phyloP scores from a whole-genome alignment of 1,140 invertebrate genomes.

The Drosophila yakuba region DNA sequence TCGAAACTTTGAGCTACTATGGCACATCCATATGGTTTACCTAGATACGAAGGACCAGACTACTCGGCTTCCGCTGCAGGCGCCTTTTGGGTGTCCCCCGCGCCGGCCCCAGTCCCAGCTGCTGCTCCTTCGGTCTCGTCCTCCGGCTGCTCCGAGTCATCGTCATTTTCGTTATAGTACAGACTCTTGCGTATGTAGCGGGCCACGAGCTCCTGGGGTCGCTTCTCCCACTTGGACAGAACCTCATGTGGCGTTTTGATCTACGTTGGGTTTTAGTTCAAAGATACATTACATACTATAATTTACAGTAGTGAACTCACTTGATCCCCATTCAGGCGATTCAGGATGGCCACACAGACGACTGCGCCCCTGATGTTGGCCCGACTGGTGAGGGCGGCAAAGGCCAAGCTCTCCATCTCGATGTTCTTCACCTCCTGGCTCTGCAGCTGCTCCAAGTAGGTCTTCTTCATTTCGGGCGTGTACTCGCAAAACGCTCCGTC shows the following conservation, averaged over 20 bases:
- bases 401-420: slow-evolving; percentile 95
- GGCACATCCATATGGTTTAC: too few species aligned
- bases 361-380: slow-evolving; percentile 94
- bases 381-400: slow-evolving; percentile 95
- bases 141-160: background rate
- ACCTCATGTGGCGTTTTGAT: slow-evolving; percentile 5
- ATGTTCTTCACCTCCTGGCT: slow-evolving; percentile 95
- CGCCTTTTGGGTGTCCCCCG: slow-evolving; percentile 20
- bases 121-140: background rate
- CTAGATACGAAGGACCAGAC: too few species aligned
- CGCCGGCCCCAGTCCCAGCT: slow-evolving; percentile 7
- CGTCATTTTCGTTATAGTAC: slow-evolving; percentile 8
- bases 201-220: slow-evolving; percentile 37
- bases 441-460: slow-evolving; percentile 91
- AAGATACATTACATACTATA: too few species aligned
- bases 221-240: slow-evolving; percentile 30
- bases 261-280: slow-evolving; percentile 5
- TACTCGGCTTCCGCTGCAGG: background rate
- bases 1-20: background rate
- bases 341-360: slow-evolving; percentile 95
- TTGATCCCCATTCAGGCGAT: slow-evolving; percentile 96
- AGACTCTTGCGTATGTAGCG: slow-evolving; percentile 50
- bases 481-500: slow-evolving; percentile 99
- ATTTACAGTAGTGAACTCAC: slow-evolving; percentile 4
- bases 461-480: slow-evolving; percentile 92